Percentiles rank a stretch among this genome's conserved stretches.
Conservation (phyloP, 2,113 vertebrate species). For the Tichodroma muraria region DNA sequence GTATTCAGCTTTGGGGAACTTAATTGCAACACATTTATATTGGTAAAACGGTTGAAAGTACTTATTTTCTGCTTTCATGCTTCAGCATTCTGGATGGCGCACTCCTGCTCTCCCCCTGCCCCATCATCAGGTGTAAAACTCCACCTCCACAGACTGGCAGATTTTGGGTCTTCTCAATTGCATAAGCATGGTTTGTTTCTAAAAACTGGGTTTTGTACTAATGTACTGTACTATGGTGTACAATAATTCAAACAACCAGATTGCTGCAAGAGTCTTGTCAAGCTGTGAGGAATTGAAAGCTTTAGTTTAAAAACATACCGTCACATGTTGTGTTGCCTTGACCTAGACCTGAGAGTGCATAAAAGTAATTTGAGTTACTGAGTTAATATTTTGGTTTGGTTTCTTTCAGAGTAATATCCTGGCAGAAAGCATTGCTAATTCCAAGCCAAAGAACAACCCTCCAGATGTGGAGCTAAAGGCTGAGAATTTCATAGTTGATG, state of each 20-base stretch:
- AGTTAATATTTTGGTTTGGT: background rate
- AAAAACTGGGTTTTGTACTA: background rate
- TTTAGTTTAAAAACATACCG: background rate
- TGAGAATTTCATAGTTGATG: slow-evolving; percentile 86
- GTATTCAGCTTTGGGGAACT: background rate
- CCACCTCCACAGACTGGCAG: background rate
- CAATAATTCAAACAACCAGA: background rate
- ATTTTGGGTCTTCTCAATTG: background rate
- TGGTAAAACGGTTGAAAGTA: background rate
- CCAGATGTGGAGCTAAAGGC: slow-evolving; percentile 63
- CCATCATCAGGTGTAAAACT: background rate
- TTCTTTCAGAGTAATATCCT: slow-evolving; percentile 61
- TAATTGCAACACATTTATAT: background rate
- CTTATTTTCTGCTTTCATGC: background rate
- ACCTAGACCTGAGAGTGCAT: background rate
- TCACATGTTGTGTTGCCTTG: background rate
- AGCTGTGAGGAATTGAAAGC: background rate
- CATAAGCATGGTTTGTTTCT: background rate
- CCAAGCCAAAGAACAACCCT: slow-evolving; percentile 44
- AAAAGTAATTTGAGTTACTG: background rate
- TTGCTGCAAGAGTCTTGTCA: background rate
- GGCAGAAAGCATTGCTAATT: slow-evolving; percentile 66
- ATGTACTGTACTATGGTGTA: background rate
- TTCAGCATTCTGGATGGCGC: background rate
- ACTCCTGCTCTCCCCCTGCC: too few relatives aligned